A percentile compares a stretch with the other conserved stretches of the same genome.
These are phyloP conservation scores for Ophion ellenae DNA, from an alignment of 2,888 invertebrate species.

Conservation along the genomic window DNA sequence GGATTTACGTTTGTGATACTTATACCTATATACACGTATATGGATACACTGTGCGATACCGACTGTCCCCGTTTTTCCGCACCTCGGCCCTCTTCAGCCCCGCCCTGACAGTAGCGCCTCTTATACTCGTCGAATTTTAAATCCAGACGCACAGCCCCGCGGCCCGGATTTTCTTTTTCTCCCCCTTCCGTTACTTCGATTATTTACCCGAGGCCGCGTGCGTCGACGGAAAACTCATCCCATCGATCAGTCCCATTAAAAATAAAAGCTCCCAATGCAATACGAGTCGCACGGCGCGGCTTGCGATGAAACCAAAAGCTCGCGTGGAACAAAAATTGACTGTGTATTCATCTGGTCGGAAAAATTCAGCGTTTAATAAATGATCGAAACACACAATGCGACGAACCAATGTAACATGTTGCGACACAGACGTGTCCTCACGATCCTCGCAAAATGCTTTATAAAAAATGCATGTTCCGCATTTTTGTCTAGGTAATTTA, in stretches of 20 bases:
- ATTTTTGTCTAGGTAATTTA: conserved; percentile 6
- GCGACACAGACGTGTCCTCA: too few relatives aligned
- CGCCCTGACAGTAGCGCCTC: conserved; percentile 60
- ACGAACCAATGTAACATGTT: too few relatives aligned
- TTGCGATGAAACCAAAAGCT: conserved; percentile 2
- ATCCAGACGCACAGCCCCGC: conserved; percentile 60
- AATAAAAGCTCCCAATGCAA: conserved; percentile 62
- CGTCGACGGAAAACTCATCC: conserved; percentile 68
- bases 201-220: conserved; percentile 66
- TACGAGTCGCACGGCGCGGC: neutral
- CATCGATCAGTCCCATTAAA: conserved; percentile 73
- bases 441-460: neutral
- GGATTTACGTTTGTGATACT: conserved; percentile 74
- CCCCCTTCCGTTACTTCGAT: conserved; percentile 60
- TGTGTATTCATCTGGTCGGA: neutral
- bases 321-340: neutral
- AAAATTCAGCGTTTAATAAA: too few relatives aligned
- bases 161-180: conserved; percentile 39
- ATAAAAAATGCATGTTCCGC: conserved; percentile 4
- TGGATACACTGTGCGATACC: conserved; percentile 67
- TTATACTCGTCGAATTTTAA: conserved; percentile 71
- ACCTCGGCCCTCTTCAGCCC: conserved; percentile 37
- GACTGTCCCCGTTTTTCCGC: conserved; percentile 53
- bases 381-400: too few relatives aligned
- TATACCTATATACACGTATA: conserved; percentile 8